Percentiles rank a stretch among this genome's conserved stretches.
These are phyloP conservation scores for Oligia latruncula DNA, from an alignment of 2,888 invertebrate species.

Conservation along the genomic window DNA sequence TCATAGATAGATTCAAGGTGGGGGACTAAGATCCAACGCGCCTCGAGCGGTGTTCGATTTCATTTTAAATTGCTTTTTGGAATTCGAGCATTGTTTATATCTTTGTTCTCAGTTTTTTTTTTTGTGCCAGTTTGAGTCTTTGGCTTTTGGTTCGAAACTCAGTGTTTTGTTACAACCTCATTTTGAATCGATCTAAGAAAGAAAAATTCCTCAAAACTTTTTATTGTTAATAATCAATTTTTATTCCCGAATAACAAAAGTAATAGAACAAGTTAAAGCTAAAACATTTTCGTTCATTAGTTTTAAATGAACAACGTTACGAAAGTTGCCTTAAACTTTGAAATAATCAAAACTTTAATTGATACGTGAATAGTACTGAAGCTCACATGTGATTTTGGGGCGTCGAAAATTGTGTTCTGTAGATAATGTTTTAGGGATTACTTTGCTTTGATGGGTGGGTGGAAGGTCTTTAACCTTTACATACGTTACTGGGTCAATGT, in stretches of 20 bases:
- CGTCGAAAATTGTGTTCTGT: conserved; percentile 59
- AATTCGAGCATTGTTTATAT: conserved; percentile 76
- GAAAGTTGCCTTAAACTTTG: conserved; percentile 66
- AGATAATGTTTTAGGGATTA: conserved; percentile 60
- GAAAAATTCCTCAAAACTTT: not conserved
- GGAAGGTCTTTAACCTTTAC: conserved; percentile 83
- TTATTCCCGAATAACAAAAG: not conserved
- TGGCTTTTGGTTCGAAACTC: conserved; percentile 43
- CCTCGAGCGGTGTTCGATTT: conserved; percentile 80
- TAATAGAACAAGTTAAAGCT: conserved; percentile 26
- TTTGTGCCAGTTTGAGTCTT: conserved; percentile 66
- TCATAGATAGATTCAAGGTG: conserved; percentile 82
- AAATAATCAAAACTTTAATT: conserved; percentile 73
- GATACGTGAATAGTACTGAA: conserved; percentile 65
- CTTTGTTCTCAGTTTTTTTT: conserved; percentile 62
- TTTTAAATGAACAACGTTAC: conserved; percentile 61
- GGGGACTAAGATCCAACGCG: conserved; percentile 78
- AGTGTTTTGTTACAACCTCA: conserved; percentile 40
- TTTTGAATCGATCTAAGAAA: conserved; percentile 4
- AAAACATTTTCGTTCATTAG: conserved; percentile 49
- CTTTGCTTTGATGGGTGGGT: conserved; percentile 58
- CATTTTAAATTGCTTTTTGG: conserved; percentile 85
- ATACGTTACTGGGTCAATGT: conserved; percentile 81
- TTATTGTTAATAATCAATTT: not conserved
- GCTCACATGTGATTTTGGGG: conserved; percentile 51